These are phyloP conservation scores for Eupithecia abbreviata DNA, from an alignment of 2,888 invertebrate genomes.

Conservation along the genomic window DNA sequence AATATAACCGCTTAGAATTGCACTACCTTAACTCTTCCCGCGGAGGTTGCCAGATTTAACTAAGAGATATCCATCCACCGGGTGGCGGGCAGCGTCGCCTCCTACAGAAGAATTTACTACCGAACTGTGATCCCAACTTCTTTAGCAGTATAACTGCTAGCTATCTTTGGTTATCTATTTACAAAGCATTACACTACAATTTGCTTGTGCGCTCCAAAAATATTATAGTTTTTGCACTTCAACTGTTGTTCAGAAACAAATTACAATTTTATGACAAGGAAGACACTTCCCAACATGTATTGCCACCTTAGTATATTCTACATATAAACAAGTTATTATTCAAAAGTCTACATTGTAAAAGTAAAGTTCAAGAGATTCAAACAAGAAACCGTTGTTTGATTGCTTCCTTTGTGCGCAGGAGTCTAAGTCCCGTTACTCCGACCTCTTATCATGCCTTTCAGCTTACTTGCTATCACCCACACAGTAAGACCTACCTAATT, in stretches of 20 bases:
- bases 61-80: no score
- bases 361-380: slow-evolving; percentile 17
- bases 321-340: background rate
- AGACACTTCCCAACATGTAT: background rate
- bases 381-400: slow-evolving; percentile 21
- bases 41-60: no score
- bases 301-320: background rate
- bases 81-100: no score
- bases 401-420: slow-evolving; percentile 36
- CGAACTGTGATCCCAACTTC: background rate
- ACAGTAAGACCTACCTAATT: slow-evolving; percentile 39
- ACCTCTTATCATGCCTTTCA: slow-evolving; percentile 60
- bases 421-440: slow-evolving; percentile 54
- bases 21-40: no score
- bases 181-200: background rate
- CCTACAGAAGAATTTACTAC: no score
- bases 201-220: no score
- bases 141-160: background rate
- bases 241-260: background rate
- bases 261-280: background rate
- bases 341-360: background rate
- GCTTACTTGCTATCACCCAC: slow-evolving; percentile 43
- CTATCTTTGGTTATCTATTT: background rate
- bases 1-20: background rate
- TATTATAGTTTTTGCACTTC: background rate